A percentile compares a stretch with the other conserved stretches of the same genome.
Evolutionary conservation across 1,140 invertebrate species (phyloP).

Genomic region (Euwallacea similis): DNA sequence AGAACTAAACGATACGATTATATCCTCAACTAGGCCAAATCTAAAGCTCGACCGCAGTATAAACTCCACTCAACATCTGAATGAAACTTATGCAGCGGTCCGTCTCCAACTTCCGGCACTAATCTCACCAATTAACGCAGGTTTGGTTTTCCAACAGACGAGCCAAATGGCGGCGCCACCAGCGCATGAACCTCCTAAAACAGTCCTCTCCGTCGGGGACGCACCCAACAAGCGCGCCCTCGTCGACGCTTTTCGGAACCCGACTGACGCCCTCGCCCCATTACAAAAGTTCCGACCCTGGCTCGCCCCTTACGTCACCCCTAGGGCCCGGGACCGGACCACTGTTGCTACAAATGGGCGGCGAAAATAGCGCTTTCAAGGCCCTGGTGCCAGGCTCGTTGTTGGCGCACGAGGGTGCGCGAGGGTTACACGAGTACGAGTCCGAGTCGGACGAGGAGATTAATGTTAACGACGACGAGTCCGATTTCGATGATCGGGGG

Average conservation of each 20-base stretch:
- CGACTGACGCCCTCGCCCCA: constrained; percentile 52
- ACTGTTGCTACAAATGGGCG: constrained; percentile 66
- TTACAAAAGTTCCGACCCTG: constrained; percentile 54
- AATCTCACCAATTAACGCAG: constrained; percentile 59
- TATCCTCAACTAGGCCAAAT: background rate
- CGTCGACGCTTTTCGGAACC: constrained; percentile 52
- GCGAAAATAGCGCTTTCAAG: constrained; percentile 82
- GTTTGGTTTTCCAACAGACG: constrained; percentile 99
- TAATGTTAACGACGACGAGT: constrained; percentile 66
- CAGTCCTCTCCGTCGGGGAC: constrained; percentile 60
- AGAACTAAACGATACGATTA: no score
- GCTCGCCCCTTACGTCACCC: constrained; percentile 50
- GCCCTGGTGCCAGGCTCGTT: constrained; percentile 61
- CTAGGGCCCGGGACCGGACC: constrained; percentile 43
- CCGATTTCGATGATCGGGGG: constrained; percentile 53
- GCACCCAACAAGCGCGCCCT: constrained; percentile 49
- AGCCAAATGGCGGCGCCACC: constrained; percentile 94
- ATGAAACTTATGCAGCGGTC: no score
- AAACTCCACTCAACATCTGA: background rate
- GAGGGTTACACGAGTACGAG: constrained; percentile 55
- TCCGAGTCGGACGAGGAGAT: constrained; percentile 72
- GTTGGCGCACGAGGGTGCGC: constrained; percentile 51
- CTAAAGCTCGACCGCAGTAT: background rate
- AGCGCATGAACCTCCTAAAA: constrained; percentile 90
- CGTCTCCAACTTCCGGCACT: constrained; percentile 43